These are phyloP conservation scores for Syritta pipiens DNA, from an alignment of 2,888 invertebrate genomes.

Conservation along the genomic window DNA sequence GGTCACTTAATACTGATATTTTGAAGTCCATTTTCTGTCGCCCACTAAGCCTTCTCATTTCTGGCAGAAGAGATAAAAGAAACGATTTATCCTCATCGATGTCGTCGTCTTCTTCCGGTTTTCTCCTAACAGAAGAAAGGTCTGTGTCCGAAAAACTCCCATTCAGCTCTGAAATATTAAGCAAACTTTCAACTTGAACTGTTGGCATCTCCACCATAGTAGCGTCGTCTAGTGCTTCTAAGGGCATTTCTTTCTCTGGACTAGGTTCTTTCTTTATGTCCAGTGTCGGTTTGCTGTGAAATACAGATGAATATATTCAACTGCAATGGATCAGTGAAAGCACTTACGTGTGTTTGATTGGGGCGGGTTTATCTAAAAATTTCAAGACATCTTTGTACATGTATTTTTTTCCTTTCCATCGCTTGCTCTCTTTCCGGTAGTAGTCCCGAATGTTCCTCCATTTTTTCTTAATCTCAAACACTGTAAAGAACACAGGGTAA, in stretches of 20 bases:
- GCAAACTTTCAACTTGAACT: too few relatives aligned
- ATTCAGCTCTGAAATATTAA: background rate
- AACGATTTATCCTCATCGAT: slow-evolving; percentile 28
- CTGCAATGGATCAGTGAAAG: too few relatives aligned
- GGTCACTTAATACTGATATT: slow-evolving; percentile 9
- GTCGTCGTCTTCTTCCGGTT: background rate
- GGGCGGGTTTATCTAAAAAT: background rate
- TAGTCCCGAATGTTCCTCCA: background rate
- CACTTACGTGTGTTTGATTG: background rate
- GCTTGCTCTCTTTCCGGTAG: background rate
- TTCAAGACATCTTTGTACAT: background rate
- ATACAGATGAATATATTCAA: too few relatives aligned
- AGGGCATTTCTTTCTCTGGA: too few relatives aligned
- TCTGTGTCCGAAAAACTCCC: background rate
- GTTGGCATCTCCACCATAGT: too few relatives aligned
- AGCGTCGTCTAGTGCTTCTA: too few relatives aligned
- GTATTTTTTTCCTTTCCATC: background rate
- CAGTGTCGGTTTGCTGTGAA: too few relatives aligned
- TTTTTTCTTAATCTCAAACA: background rate
- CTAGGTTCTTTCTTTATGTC: too few relatives aligned
- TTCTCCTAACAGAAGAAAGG: background rate
- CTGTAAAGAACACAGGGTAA: background rate
- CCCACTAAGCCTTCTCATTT: slow-evolving; percentile 12
- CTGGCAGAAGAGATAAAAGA: slow-evolving; percentile 29
- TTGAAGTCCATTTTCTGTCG: slow-evolving; percentile 28